A percentile compares a stretch with the other conserved stretches of the same genome.
These are phyloP conservation scores for Auanema sp. DNA, from an alignment of 2,888 invertebrate genomes.

Conservation along the genomic window DNA sequence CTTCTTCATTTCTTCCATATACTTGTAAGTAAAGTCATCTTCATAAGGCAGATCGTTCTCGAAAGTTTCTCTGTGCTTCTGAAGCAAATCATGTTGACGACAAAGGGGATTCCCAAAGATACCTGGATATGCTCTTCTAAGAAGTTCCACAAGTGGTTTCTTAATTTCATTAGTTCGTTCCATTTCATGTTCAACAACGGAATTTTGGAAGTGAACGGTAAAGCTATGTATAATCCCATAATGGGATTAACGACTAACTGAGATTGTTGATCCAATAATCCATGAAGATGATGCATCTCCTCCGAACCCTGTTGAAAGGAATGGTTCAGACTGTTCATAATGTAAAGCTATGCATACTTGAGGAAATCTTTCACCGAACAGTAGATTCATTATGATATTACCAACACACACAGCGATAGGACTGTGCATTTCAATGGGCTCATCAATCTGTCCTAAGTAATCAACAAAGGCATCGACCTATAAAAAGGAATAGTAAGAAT, in stretches of 20 bases:
- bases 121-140: conserved; percentile 52
- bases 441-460: conserved; percentile 20
- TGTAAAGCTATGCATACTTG: conserved; percentile 30
- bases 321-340: neutral
- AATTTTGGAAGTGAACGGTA: conserved; percentile 50
- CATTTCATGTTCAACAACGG: conserved; percentile 54
- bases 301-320: conserved; percentile 39
- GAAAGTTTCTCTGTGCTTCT: conserved; percentile 39
- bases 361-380: conserved; percentile 55
- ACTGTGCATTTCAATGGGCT: conserved; percentile 29
- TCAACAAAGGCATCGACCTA: conserved; percentile 31
- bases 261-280: conserved; percentile 29
- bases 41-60: conserved; percentile 26
- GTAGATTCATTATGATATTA: conserved; percentile 61
- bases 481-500: neutral
- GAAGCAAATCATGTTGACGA: neutral
- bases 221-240: conserved; percentile 54
- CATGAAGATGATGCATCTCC: conserved; percentile 52
- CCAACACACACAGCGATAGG: conserved; percentile 59
- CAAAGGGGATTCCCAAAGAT: neutral
- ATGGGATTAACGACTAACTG: conserved; percentile 54
- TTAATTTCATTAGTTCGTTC: conserved; percentile 48
- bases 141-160: conserved; percentile 48
- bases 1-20: conserved; percentile 56
- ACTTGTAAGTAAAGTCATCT: conserved; percentile 59